Evolutionary conservation across 1,140 invertebrate species (phyloP).

Genomic region (Anoplophora glabripennis): DNA sequence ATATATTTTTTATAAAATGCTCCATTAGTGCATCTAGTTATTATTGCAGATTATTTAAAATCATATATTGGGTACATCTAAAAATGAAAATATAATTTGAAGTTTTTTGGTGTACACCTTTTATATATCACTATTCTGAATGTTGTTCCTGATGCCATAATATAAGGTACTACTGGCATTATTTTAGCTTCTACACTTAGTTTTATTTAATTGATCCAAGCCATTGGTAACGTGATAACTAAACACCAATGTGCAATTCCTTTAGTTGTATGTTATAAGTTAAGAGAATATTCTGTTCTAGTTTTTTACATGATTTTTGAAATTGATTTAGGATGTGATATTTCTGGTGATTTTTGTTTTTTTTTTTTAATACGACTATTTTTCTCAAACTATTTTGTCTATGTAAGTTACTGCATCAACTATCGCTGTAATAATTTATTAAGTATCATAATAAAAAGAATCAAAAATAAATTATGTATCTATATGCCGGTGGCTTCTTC

Average conservation of each 20-base stretch:
- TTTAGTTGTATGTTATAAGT: not conserved
- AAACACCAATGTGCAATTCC: conserved; percentile 7
- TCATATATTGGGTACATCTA: too few relatives aligned
- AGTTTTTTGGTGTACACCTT: too few relatives aligned
- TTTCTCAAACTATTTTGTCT: not conserved
- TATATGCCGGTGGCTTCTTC: too few relatives aligned
- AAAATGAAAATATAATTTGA: too few relatives aligned
- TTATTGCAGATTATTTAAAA: too few relatives aligned
- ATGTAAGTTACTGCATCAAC: not conserved
- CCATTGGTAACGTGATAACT: conserved; percentile 34
- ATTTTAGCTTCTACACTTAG: not conserved
- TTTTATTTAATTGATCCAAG: conserved; percentile 12
- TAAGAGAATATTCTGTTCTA: conserved; percentile 1
- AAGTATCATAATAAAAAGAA: too few relatives aligned
- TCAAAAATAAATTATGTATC: too few relatives aligned
- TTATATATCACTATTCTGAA: not conserved
- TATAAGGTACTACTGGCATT: not conserved
- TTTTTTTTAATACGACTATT: not conserved
- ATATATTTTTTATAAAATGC: too few relatives aligned
- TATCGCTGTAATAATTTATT: too few relatives aligned
- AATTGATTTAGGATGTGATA: conserved; percentile 18
- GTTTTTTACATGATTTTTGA: not conserved
- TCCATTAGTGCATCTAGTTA: too few relatives aligned
- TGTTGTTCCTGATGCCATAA: not conserved
- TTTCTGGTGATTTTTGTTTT: not conserved